These are phyloP conservation scores for Mobula birostris DNA, from an alignment of 2,113 vertebrate species.

Conservation along the genomic window DNA sequence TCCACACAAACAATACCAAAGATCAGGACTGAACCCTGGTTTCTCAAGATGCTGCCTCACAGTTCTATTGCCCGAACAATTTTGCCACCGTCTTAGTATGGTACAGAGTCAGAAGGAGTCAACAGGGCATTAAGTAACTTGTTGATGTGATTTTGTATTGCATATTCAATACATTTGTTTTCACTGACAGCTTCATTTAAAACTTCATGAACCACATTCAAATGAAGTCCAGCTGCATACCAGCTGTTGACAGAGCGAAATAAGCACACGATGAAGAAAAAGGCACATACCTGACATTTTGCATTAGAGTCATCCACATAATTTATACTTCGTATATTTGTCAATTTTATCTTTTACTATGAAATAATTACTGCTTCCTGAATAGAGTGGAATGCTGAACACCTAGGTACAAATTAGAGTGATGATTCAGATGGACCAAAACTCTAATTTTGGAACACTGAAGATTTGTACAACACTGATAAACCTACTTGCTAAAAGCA, in stretches of 20 bases:
- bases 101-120: not conserved
- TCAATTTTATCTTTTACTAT: not conserved
- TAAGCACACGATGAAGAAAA: not conserved
- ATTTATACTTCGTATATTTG: not conserved
- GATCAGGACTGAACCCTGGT: too few relatives aligned
- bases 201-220: not conserved
- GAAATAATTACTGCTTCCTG: not conserved
- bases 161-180: not conserved
- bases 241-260: not conserved
- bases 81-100: not conserved
- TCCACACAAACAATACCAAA: too few relatives aligned
- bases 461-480: not conserved
- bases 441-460: not conserved
- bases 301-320: too few relatives aligned
- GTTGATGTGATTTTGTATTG: not conserved
- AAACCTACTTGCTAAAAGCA: not conserved
- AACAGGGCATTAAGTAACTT: not conserved
- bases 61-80: too few relatives aligned
- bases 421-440: not conserved
- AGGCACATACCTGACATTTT: not conserved
- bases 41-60: too few relatives aligned
- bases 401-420: not conserved
- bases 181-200: not conserved
- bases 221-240: not conserved
- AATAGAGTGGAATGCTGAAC: not conserved